Conservation (phyloP, 2,797 vertebrate genomes). For the Cercopithecus mitis region DNA sequence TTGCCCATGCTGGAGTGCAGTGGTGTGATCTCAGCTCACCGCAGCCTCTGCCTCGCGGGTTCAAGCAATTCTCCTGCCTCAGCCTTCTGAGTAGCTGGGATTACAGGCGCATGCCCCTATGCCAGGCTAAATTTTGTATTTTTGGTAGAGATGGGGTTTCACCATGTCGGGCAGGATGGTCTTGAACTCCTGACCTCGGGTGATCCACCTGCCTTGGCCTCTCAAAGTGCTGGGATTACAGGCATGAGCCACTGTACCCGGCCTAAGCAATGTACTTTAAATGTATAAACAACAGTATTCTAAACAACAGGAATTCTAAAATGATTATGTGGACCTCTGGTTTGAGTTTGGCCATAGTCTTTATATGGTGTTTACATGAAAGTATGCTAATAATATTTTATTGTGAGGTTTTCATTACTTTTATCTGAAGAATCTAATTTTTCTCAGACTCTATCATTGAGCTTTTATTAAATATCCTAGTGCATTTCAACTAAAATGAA, state of each 20-base stretch:
- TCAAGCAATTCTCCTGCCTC: too few species aligned
- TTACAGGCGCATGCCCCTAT: too few species aligned
- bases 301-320: constrained; percentile 4
- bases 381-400: constrained; percentile 43
- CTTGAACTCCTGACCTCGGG: too few species aligned
- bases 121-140: too few species aligned
- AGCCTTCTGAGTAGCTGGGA: background rate
- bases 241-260: too few species aligned
- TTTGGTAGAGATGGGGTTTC: too few species aligned
- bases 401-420: constrained; percentile 51
- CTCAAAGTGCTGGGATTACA: too few species aligned
- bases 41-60: too few species aligned
- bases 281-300: background rate
- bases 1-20: too few species aligned
- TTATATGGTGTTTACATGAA: constrained; percentile 38
- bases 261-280: background rate
- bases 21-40: too few species aligned
- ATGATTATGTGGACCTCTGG: background rate
- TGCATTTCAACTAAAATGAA: constrained; percentile 47
- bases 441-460: constrained; percentile 9
- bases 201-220: too few species aligned
- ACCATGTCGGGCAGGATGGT: too few species aligned
- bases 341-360: constrained; percentile 28
- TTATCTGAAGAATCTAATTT: constrained; percentile 40
- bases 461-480: constrained; percentile 54